Evolutionary conservation across 2,888 invertebrate genomes (phyloP).

Genomic region (Drosophila prolongata): DNA sequence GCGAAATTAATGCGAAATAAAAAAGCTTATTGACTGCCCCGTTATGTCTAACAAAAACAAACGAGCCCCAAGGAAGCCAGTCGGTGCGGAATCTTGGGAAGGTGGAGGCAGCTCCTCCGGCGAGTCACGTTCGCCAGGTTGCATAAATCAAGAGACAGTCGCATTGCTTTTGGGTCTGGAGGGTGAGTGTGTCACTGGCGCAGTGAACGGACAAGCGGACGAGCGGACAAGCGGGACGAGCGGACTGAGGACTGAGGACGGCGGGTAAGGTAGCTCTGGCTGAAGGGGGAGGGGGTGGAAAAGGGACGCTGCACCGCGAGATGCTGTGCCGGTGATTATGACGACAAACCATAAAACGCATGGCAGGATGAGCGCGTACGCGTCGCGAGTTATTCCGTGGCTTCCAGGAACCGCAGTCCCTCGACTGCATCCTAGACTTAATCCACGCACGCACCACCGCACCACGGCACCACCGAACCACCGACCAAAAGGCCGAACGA

Average conservation of each 20-base stretch:
- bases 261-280: no score
- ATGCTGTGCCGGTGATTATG: slow-evolving; percentile 67
- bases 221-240: no score
- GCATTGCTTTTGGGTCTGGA: slow-evolving; percentile 3
- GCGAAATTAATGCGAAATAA: slow-evolving; percentile 22
- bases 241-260: no score
- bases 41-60: slow-evolving; percentile 35
- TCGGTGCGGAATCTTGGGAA: background rate
- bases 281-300: background rate
- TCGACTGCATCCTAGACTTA: slow-evolving; percentile 59
- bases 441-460: slow-evolving; percentile 60
- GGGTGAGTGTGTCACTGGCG: slow-evolving; percentile 63
- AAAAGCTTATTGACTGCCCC: slow-evolving; percentile 12
- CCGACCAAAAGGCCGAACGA: background rate
- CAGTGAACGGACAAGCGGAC: slow-evolving; percentile 10
- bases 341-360: slow-evolving; percentile 77
- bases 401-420: slow-evolving; percentile 59
- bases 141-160: slow-evolving; percentile 65
- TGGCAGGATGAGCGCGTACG: slow-evolving; percentile 56
- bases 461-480: slow-evolving; percentile 2
- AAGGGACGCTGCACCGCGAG: slow-evolving; percentile 1
- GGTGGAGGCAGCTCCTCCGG: slow-evolving; percentile 11
- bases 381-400: slow-evolving; percentile 58
- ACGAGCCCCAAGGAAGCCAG: background rate
- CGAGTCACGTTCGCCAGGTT: slow-evolving; percentile 43